These are phyloP conservation scores for Schlechtendalia chinensis DNA, from an alignment of 1,140 invertebrate genomes.

Conservation along the genomic window DNA sequence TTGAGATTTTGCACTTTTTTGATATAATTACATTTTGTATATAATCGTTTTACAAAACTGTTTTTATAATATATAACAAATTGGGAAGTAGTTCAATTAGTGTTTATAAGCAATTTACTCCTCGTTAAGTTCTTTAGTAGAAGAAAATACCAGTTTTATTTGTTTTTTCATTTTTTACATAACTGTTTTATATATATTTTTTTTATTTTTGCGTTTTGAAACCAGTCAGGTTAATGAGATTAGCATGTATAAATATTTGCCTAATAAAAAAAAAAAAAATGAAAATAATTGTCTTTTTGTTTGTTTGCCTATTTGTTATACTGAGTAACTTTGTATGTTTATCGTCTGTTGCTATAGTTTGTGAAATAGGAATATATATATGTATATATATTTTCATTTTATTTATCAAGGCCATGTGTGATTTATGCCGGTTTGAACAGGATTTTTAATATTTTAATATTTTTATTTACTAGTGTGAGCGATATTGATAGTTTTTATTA, in stretches of 20 bases:
- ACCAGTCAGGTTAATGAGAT: slow-evolving; percentile 34
- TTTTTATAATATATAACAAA: background rate
- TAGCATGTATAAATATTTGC: slow-evolving; percentile 29
- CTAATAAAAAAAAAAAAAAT: slow-evolving; percentile 29
- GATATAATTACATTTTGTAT: slow-evolving; percentile 24
- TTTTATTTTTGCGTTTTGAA: slow-evolving; percentile 27
- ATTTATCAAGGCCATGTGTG: background rate
- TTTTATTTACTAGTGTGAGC: no score
- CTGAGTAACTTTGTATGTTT: no score
- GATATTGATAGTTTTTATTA: no score
- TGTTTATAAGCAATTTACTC: slow-evolving; percentile 15
- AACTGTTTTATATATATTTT: background rate
- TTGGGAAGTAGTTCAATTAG: background rate
- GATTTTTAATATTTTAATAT: no score
- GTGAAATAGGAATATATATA: no score
- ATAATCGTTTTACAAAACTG: background rate
- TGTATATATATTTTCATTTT: background rate
- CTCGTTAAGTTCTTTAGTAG: slow-evolving; percentile 25
- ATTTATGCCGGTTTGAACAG: background rate
- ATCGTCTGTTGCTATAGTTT: no score
- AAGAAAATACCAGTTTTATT: background rate
- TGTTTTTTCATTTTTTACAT: slow-evolving; percentile 28
- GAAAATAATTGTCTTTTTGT: slow-evolving; percentile 24
- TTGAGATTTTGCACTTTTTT: slow-evolving; percentile 42
- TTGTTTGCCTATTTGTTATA: background rate